phyloP scores from a whole-genome alignment of 2,888 invertebrate species.

The Hecatera dysodea region DNA sequence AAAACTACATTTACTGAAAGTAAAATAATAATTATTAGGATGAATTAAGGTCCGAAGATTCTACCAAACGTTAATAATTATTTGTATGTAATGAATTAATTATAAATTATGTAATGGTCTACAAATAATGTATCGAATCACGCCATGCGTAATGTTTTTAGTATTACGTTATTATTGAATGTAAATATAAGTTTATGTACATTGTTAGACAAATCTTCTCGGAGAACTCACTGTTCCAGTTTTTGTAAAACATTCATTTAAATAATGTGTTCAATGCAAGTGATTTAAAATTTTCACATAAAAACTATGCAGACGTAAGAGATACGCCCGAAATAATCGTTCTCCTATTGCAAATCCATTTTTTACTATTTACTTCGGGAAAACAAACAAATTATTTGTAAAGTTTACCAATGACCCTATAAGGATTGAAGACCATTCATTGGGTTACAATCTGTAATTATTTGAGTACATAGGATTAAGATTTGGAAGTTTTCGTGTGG shows the following conservation, averaged over 20 bases:
- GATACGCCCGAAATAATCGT: not conserved
- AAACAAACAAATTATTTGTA: too few species aligned
- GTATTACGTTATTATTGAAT: constrained; percentile 46
- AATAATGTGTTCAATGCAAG: not conserved
- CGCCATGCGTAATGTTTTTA: constrained; percentile 62
- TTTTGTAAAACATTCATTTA: constrained; percentile 22
- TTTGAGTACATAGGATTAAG: too few species aligned
- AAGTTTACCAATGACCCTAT: not conserved
- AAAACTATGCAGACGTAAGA: not conserved
- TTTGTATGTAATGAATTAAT: constrained; percentile 24
- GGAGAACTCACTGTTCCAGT: constrained; percentile 63
- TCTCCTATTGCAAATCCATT: not conserved
- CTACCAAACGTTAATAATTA: constrained; percentile 45
- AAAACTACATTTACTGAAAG: constrained; percentile 45
- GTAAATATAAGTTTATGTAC: constrained; percentile 60
- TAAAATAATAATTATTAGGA: constrained; percentile 34
- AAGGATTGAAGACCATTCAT: not conserved
- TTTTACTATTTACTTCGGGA: too few species aligned
- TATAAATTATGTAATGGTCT: constrained; percentile 49
- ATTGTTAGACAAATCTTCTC: constrained; percentile 37
- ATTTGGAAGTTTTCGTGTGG: too few species aligned
- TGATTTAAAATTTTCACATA: not conserved
- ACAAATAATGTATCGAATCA: constrained; percentile 45
- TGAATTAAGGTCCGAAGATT: constrained; percentile 28
- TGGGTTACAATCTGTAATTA: too few species aligned